These are phyloP conservation scores for Willisornis vidua DNA, from an alignment of 2,113 vertebrate species.

Conservation along the genomic window DNA sequence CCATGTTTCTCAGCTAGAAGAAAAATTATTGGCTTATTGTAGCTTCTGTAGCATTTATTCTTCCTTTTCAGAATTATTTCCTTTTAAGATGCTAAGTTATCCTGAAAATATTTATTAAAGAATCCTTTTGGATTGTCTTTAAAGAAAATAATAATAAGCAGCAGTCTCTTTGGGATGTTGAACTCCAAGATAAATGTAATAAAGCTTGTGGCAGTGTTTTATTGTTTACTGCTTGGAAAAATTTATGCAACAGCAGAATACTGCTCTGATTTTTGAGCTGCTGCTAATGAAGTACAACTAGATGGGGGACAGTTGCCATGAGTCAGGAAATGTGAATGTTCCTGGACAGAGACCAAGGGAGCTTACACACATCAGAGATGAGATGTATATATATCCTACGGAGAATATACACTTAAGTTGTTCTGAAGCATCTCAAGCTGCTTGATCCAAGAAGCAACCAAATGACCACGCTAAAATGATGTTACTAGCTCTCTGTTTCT, in stretches of 20 bases:
- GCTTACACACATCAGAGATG: not conserved
- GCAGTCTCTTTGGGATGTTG: not conserved
- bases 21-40: not conserved
- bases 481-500: not conserved
- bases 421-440: conserved; percentile 1
- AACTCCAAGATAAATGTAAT: conserved; percentile 44
- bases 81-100: not conserved
- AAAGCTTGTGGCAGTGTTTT: conserved; percentile 21
- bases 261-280: conserved; percentile 11
- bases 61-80: not conserved
- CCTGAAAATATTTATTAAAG: not conserved
- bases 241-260: conserved; percentile 9
- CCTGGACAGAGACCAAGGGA: conserved; percentile 20
- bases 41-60: not conserved
- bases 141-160: conserved; percentile 13
- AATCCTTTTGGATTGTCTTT: not conserved
- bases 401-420: not conserved
- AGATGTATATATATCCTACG: not conserved
- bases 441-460: not conserved
- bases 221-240: conserved; percentile 63
- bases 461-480: not conserved
- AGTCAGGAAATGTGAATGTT: conserved; percentile 50
- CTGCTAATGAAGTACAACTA: conserved; percentile 36
- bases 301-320: conserved; percentile 17
- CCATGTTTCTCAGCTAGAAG: not conserved